Base-by-base conservation (phyloP, 2,888 invertebrate genomes). In the Caenorhabditis zanzibari region DNA sequence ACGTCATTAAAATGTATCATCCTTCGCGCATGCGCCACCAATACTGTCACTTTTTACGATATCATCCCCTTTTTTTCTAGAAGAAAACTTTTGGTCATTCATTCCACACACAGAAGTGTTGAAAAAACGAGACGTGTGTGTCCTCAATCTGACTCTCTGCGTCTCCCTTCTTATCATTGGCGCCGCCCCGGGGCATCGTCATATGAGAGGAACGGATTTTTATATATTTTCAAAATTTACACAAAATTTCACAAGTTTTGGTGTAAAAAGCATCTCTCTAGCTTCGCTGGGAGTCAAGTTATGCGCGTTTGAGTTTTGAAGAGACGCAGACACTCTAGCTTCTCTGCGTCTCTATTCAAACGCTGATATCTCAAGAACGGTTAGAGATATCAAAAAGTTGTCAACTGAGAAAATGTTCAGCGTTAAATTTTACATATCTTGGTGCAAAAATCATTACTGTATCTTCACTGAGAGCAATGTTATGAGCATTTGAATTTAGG, bases 161-260 rank as follows among this genome's bases (percentile, higher is more conserved):
- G 16, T 52, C 52, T 9, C 52, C 5, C n/a, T 16, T 47, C 59
- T 59, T 59, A 66, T 76, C 75, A 58, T 16, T 24, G 26, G 32
- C 32, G 32, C 32, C 32, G 32, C 32, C 32, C 32, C 32, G 32
- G 26, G 47, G 59, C 72, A 73, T 61, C 72, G 52, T 72, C 56
- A 59, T 71, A 32, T 73, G 61, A 61, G 61, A 74, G 63, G 73
- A 63, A 63, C n/a, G 35, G 47, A 47, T n/a, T n/a, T 22, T 2
- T 24, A 59, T 35, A 73, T 52, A 59, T 16, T 32, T 72, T 58
- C 52, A 14, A 69, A 35, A 28, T 38, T 12, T 38, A 6, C 2
- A 38, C 5, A 12, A 38, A 38, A 38, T 10, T 38, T 2, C 38
- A 38, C 5, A 10, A 6, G 10, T 38, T 38, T 38, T 38, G 38